phyloP scores from a whole-genome alignment of 2,113 vertebrate genomes.

The Orientallactaga bullata region DNA sequence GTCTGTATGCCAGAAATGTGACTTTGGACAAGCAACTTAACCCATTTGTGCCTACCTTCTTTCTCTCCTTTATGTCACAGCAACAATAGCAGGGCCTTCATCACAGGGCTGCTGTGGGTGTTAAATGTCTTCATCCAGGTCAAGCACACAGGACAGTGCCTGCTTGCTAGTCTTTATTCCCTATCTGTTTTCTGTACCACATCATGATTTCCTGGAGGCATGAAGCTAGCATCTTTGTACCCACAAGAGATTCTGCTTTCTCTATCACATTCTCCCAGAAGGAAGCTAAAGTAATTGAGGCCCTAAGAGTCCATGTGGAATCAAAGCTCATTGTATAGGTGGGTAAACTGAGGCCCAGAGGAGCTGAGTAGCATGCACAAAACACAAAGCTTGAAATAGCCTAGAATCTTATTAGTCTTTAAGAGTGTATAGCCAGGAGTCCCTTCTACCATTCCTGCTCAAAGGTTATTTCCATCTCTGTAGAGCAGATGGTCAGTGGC shows the following conservation, averaged over 20 bases:
- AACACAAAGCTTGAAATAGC: background rate
- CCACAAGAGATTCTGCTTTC: background rate
- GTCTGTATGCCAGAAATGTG: background rate
- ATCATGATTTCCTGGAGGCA: background rate
- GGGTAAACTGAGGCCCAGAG: background rate
- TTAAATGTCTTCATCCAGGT: background rate
- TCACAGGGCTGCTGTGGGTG: background rate
- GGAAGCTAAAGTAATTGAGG: background rate
- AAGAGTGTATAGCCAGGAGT: background rate
- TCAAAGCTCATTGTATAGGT: background rate
- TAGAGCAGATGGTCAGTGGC: constrained; percentile 3
- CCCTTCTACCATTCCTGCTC: background rate
- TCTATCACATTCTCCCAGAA: background rate
- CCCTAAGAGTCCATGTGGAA: background rate
- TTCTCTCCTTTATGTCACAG: background rate
- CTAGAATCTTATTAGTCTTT: background rate
- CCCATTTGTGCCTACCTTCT: background rate
- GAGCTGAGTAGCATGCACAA: background rate
- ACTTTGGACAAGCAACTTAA: background rate
- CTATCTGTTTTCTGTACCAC: background rate
- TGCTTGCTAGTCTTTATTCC: background rate
- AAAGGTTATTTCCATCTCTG: background rate
- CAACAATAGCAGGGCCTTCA: background rate
- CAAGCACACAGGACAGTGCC: background rate
- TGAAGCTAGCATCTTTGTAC: background rate